A percentile compares a stretch with the other conserved stretches of the same genome.
Evolutionary conservation across 2,797 vertebrate genomes (phyloP).

Genomic region (Sebastes kiyomatsui): DNA sequence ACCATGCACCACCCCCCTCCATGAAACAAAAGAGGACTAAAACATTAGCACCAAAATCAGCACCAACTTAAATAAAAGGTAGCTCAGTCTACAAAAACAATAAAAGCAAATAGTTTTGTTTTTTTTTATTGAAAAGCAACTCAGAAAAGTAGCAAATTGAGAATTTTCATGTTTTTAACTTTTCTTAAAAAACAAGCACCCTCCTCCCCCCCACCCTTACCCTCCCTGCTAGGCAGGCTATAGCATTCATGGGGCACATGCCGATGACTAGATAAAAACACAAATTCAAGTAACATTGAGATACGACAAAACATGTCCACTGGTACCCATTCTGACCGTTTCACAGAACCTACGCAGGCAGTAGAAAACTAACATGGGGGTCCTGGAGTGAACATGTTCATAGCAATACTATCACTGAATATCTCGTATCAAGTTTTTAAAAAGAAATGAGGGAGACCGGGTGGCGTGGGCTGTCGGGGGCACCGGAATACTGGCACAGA

Average conservation of each 20-base stretch:
- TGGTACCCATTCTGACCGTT: slow-evolving; percentile 94
- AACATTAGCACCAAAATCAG: slow-evolving; percentile 94
- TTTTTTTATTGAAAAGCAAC: slow-evolving; percentile 72
- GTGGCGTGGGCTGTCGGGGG: slow-evolving; percentile 66
- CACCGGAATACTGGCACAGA: slow-evolving; percentile 90
- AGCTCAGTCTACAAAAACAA: slow-evolving; percentile 88
- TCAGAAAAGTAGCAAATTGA: slow-evolving; percentile 83
- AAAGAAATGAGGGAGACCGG: slow-evolving; percentile 68
- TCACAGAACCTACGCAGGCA: slow-evolving; percentile 97
- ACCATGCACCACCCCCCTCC: slow-evolving; percentile 94
- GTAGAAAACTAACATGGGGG: slow-evolving; percentile 92
- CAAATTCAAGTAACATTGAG: slow-evolving; percentile 99
- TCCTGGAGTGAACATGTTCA: slow-evolving; percentile 90
- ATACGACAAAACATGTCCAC: slow-evolving; percentile 94
- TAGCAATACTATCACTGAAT: slow-evolving; percentile 89
- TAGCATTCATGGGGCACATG: slow-evolving; percentile 97
- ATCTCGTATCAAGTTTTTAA: slow-evolving; percentile 84
- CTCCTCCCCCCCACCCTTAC: slow-evolving; percentile 54
- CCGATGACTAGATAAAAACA: slow-evolving; percentile 92
- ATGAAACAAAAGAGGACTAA: slow-evolving; percentile 80
- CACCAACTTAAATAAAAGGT: slow-evolving; percentile 88
- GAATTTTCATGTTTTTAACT: slow-evolving; percentile 75
- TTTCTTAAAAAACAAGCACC: slow-evolving; percentile 66
- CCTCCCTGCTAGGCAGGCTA: slow-evolving; percentile 88
- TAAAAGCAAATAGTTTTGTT: slow-evolving; percentile 68